Evolutionary conservation across 2,888 invertebrate species (phyloP).

Genomic region (Hirtodrosophila duncani): DNA sequence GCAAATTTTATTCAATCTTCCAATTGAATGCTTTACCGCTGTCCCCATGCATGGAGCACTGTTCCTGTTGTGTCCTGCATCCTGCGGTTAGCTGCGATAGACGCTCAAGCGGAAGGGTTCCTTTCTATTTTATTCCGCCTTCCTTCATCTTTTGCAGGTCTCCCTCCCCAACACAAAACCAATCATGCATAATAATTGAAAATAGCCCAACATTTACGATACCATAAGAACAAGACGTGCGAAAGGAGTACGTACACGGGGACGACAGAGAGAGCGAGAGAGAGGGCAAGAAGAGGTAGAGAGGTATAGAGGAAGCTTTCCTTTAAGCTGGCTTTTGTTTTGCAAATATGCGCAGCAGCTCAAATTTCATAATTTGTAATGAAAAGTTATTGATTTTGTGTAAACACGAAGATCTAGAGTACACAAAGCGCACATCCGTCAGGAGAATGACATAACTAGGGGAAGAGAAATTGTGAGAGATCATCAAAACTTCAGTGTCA

Average conservation of each 20-base stretch:
- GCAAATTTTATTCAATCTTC: constrained; percentile 78
- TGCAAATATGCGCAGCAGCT: constrained; percentile 24
- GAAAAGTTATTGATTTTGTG: constrained; percentile 23
- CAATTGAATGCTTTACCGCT: constrained; percentile 68
- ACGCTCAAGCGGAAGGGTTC: constrained; percentile 62
- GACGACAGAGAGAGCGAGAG: no score
- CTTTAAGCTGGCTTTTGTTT: constrained; percentile 28
- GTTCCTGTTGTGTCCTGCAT: constrained; percentile 30
- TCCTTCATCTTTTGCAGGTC: constrained; percentile 5
- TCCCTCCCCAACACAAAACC: constrained; percentile 39
- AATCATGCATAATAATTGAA: constrained; percentile 75
- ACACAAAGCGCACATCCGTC: constrained; percentile 13
- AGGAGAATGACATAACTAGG: constrained; percentile 1
- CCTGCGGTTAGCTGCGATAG: constrained; percentile 67
- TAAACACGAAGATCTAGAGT: no score
- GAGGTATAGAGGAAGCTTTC: constrained; percentile 23
- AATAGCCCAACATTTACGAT: constrained; percentile 30
- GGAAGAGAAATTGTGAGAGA: no score
- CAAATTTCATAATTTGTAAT: constrained; percentile 37
- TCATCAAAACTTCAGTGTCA: no score
- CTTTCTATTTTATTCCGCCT: constrained; percentile 28
- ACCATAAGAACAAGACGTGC: no score
- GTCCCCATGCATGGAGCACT: no score
- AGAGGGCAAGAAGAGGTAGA: constrained; percentile 19
- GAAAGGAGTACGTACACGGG: no score